Evolutionary conservation across 2,797 vertebrate genomes (phyloP).

Genomic region (Notoglanidium macrostoma): DNA sequence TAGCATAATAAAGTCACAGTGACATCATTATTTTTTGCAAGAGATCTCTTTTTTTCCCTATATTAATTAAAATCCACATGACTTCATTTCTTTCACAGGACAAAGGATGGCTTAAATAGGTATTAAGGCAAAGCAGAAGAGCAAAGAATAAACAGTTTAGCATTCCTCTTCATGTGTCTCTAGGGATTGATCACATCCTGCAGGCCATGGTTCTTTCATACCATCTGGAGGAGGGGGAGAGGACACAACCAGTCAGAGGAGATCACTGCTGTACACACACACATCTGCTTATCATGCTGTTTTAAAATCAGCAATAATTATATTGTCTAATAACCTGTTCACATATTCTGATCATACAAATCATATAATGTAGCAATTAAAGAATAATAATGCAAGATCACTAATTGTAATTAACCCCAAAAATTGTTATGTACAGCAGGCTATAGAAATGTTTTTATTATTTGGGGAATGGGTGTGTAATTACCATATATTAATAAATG

Average conservation of each 20-base stretch:
- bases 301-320: constrained; percentile 6
- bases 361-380: neutral
- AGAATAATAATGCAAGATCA: neutral
- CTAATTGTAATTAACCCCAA: neutral
- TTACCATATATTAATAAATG: constrained; percentile 8
- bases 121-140: constrained; percentile 21
- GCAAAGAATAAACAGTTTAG: constrained; percentile 33
- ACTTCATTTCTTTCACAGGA: constrained; percentile 28
- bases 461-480: neutral
- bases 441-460: constrained; percentile 4
- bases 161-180: constrained; percentile 15
- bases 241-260: constrained; percentile 22
- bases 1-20: constrained; percentile 1
- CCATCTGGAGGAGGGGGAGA: constrained; percentile 35
- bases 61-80: constrained; percentile 20
- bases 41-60: neutral
- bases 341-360: constrained; percentile 1
- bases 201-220: neutral
- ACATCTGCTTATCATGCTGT: neutral
- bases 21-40: neutral
- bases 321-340: constrained; percentile 2
- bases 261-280: neutral
- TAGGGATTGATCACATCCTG: constrained; percentile 18
- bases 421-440: neutral
- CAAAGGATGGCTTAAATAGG: constrained; percentile 18